These are phyloP conservation scores for Drosophila simulans DNA, from an alignment of 1,140 invertebrate genomes.

Conservation along the genomic window DNA sequence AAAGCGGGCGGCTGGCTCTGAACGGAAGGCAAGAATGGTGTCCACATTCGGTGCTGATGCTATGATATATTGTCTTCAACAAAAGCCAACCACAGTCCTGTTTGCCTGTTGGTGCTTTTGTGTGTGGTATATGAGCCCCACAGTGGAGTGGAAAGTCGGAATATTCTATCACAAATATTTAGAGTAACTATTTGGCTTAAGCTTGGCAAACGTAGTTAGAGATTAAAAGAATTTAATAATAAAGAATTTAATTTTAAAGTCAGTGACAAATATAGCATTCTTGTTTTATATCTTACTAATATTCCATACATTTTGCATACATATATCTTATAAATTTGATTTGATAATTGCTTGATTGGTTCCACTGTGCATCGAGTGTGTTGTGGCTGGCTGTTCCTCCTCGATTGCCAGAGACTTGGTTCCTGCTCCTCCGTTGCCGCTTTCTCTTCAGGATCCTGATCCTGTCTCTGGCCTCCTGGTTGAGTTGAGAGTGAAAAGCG, in stretches of 20 bases:
- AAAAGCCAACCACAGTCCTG: slow-evolving; percentile 77
- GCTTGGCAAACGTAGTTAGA: too few relatives aligned
- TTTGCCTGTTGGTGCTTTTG: slow-evolving; percentile 17
- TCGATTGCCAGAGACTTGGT: slow-evolving; percentile 12
- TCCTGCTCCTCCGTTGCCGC: slow-evolving; percentile 1
- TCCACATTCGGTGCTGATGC: slow-evolving; percentile 66
- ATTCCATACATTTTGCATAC: too few relatives aligned
- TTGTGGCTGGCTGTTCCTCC: slow-evolving; percentile 31
- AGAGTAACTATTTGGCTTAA: too few relatives aligned
- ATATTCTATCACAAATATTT: not conserved
- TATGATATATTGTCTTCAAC: slow-evolving; percentile 82
- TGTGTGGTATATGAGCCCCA: slow-evolving; percentile 17
- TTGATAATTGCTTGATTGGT: too few relatives aligned
- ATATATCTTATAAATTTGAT: too few relatives aligned
- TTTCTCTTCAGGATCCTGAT: slow-evolving; percentile 4
- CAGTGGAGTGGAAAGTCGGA: slow-evolving; percentile 9
- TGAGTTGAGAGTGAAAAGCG: slow-evolving; percentile 72
- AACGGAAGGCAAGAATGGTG: slow-evolving; percentile 37
- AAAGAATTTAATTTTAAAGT: too few relatives aligned
- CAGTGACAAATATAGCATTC: too few relatives aligned
- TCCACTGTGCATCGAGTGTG: slow-evolving; percentile 30
- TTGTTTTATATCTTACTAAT: too few relatives aligned
- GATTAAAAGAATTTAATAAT: too few relatives aligned
- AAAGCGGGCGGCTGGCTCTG: slow-evolving; percentile 2
- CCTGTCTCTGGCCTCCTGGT: slow-evolving; percentile 19